Conservation (phyloP, 2,888 invertebrate genomes). For the Lepas anatifera region DNA sequence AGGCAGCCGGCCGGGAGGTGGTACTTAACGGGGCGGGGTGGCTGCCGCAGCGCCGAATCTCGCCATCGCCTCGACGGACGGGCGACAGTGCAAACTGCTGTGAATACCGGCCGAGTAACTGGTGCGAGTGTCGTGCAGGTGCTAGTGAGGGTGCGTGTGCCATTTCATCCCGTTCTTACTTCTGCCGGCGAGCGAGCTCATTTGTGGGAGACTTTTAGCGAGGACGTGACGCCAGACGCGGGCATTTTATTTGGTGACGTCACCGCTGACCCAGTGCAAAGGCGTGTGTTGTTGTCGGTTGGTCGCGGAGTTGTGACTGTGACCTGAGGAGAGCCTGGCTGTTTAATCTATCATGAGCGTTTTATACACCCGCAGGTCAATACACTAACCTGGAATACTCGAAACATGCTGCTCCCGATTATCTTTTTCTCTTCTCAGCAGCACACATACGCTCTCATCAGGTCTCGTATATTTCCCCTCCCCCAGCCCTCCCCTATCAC, state of each 20-base stretch:
- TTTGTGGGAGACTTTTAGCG: background rate
- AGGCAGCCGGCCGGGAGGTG: too few relatives aligned
- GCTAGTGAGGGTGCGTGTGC: too few relatives aligned
- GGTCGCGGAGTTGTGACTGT: too few relatives aligned
- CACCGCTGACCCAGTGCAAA: background rate
- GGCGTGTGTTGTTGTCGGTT: background rate
- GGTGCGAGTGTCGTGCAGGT: too few relatives aligned
- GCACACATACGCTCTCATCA: too few relatives aligned
- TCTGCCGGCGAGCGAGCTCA: background rate
- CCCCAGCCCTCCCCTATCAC: background rate
- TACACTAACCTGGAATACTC: background rate
- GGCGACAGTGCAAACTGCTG: too few relatives aligned
- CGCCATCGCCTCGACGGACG: too few relatives aligned
- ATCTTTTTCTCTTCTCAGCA: background rate
- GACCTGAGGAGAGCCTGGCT: too few relatives aligned
- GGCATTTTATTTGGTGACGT: background rate
- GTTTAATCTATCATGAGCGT: slow-evolving; percentile 9
- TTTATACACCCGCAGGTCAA: slow-evolving; percentile 7
- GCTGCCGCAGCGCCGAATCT: too few relatives aligned
- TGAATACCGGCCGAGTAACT: too few relatives aligned
- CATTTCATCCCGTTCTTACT: background rate
- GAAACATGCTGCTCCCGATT: background rate
- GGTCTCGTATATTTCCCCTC: background rate
- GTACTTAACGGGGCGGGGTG: too few relatives aligned
- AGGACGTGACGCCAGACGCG: background rate